Evolutionary conservation across 92 coral and sea anemone species (phyloP), one percentile per base, ranked within the genome.

Genomic region (Parazoanthus darwini): DNA sequence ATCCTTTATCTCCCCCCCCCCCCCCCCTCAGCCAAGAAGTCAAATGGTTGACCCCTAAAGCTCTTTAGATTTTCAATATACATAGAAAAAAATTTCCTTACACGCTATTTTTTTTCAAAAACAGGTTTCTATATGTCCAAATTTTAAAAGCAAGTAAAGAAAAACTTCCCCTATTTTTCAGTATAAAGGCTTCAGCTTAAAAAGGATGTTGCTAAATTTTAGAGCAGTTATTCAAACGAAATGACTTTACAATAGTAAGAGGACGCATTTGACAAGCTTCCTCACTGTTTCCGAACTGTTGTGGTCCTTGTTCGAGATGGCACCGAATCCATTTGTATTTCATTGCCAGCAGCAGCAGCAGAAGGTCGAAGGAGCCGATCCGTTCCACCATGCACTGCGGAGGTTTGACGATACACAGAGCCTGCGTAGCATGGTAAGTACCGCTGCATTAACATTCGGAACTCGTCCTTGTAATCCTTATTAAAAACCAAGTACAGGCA

Each of bases 381-480:
- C 0, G 14, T 23, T 23, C 70, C 70, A 18, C 70, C 26, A 23
- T 23, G n/a, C 70, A 63, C 70, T 18, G 25, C 50, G 48, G 3
- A 0, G 0, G 54, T 76, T 39, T 39, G 39, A 15, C 73, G 85
- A 35, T 80, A 58, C 22, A 37, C 11, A 20, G 25, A 76, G 50
- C 33, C 6, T 39, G 80, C 29, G 80, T 39, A 23, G 14, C 76
- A 82, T 10, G 11, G 38, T 7, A 33, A 65, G 18, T 82, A 46
- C 54, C 86, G 74, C 18, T 22, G 44, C 42, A 70, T 29, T 35
- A 83, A 3, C 76, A 36, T 67, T 44, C 58, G 54, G 63, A 83
- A 67, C 78, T 83, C 87, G 56, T 83, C 87, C 20, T 68, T 83
- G 78, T 83, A 83, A n/a, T 83, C 87, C 37, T 83, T 83, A 51